A percentile compares a stretch with the other conserved stretches of the same genome.
These are phyloP conservation scores for Eumaeus atala DNA, from an alignment of 1,140 invertebrate genomes.

Conservation along the genomic window DNA sequence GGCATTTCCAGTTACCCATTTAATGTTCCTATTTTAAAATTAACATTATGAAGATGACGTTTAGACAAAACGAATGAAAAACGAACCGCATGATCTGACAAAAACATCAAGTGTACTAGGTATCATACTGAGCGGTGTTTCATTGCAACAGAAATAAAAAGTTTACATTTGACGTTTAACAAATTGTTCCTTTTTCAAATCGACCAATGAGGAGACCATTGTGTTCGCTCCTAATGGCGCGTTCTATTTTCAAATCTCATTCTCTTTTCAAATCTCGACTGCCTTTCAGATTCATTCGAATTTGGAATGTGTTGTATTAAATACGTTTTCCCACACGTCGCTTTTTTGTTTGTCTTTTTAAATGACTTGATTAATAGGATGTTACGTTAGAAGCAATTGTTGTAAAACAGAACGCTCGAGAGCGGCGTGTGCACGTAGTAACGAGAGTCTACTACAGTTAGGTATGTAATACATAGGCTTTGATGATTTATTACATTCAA, in stretches of 20 bases:
- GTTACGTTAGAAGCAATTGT: slow-evolving; percentile 53
- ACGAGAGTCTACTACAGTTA: slow-evolving; percentile 12
- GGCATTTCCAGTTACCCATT: slow-evolving; percentile 49
- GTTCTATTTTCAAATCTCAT: slow-evolving; percentile 73
- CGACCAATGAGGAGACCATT: slow-evolving; percentile 72
- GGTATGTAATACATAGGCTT: slow-evolving; percentile 4
- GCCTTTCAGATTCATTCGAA: slow-evolving; percentile 70
- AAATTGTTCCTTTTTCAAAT: slow-evolving; percentile 75
- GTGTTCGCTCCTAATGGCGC: slow-evolving; percentile 69
- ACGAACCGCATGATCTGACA: slow-evolving; percentile 47
- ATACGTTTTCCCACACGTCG: slow-evolving; percentile 67
- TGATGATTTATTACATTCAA: slow-evolving; percentile 8
- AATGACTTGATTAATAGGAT: slow-evolving; percentile 70
- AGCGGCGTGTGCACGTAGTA: slow-evolving; percentile 19
- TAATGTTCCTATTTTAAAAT: slow-evolving; percentile 60
- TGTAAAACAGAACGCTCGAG: slow-evolving; percentile 17
- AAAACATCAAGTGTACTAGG: slow-evolving; percentile 58
- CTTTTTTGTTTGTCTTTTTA: slow-evolving; percentile 62
- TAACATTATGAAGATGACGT: slow-evolving; percentile 60
- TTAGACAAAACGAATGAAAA: slow-evolving; percentile 62
- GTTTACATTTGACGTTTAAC: slow-evolving; percentile 74
- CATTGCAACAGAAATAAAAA: slow-evolving; percentile 65
- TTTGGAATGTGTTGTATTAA: slow-evolving; percentile 65
- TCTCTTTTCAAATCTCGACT: slow-evolving; percentile 70
- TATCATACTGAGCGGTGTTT: slow-evolving; percentile 55